Evolutionary conservation across 92 coral and sea anemone species (phyloP).

Genomic region (Epizoanthus rinbou): DNA sequence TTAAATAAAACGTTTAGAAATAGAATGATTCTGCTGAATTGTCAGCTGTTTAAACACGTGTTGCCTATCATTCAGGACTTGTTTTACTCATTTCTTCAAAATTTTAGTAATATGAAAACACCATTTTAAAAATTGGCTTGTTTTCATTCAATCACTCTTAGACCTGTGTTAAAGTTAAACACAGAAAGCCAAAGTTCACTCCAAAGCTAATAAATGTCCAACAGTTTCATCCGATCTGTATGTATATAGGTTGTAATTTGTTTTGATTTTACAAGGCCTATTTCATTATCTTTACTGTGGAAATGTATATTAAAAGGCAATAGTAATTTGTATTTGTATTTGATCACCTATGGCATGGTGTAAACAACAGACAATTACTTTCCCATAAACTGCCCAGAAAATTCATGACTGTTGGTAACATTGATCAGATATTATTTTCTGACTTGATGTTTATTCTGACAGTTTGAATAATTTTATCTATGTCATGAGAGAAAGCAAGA

Average conservation of each 20-base stretch:
- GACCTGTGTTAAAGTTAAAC: not conserved
- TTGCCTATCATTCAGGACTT: not conserved
- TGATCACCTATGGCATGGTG: no score
- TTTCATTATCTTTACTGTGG: not conserved
- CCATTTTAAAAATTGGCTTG: not conserved
- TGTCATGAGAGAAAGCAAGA: no score
- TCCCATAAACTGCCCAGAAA: no score
- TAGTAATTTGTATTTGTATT: no score
- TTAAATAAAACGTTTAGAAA: not conserved
- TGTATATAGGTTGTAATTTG: not conserved
- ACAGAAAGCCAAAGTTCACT: not conserved
- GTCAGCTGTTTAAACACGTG: not conserved
- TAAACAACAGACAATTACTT: no score
- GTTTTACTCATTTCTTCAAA: not conserved
- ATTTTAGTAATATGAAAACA: constrained; percentile 1
- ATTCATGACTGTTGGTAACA: no score
- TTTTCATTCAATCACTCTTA: not conserved
- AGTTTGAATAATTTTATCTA: no score
- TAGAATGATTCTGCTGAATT: not conserved
- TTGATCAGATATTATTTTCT: no score
- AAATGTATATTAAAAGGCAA: no score
- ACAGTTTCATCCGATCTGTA: not conserved
- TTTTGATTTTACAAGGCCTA: not conserved
- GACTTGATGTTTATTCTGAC: no score
- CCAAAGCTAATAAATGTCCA: not conserved